Base-by-base conservation (phyloP, 1,140 invertebrate genomes). In the Sycobia sp. region DNA sequence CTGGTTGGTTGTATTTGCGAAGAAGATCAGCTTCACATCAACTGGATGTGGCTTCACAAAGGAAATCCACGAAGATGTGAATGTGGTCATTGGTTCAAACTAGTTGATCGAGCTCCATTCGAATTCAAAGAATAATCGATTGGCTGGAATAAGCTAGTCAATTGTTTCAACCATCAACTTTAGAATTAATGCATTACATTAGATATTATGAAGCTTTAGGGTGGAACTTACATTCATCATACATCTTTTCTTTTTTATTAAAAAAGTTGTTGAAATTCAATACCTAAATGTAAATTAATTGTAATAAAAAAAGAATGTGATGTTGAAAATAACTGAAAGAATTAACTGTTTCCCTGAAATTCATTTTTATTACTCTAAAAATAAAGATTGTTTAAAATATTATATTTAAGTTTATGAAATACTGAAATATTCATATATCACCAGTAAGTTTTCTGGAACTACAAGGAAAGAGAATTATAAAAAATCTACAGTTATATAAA, bases 1-100 rank as follows among this genome's bases (percentile, higher is more conserved):
- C 86, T 98, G 68, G 87, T 99, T 73, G 97, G 96, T 55, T 99
- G 97, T 82, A 87, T 98, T 76, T 99, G 97, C 82, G 94, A 98
- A 81, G 94, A 96, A 80, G 96, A 98, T 75, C 86, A 92, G 18
- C 88, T 89, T 58, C 83, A 86, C 65, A 87, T 98, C 67, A 91
- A 89, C 73, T 99, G 93, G 92, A 96, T 98, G 90, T 95, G 94
- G 91, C 78, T 99, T 68, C 88, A 97, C 77, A 86, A 91, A 77
- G 95, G 92, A 16, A 86, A 90, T 68, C 89, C 93, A 36, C 92
- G 92, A 71, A 89, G 97, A 65, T 99, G 97, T 75, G 91, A 91
- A 75, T 98, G 96, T 81, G 96, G 96, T 38, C 87, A 96, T 78
- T 99, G 95, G 95, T 99, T 96, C 84, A 95, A 96, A 83, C 83